phyloP scores from a whole-genome alignment of 1,140 invertebrate genomes.

The Globodera rostochiensis region DNA sequence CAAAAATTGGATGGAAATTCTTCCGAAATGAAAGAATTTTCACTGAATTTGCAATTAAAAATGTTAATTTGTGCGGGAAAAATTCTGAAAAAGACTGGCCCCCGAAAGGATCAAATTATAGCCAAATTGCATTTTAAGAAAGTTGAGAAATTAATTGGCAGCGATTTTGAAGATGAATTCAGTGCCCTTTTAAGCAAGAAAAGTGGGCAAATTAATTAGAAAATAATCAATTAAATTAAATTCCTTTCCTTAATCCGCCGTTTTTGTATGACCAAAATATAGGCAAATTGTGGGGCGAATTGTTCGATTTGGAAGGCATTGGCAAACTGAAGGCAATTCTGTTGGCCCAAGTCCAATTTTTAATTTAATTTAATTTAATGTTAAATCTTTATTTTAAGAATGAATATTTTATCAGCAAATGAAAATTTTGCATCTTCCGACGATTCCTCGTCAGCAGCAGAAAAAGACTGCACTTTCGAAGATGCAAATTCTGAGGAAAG shows the following conservation, averaged over 20 bases:
- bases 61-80: background rate
- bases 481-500: background rate
- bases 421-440: background rate
- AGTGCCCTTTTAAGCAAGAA: background rate
- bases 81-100: background rate
- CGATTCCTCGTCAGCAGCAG: background rate
- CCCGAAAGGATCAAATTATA: background rate
- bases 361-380: no score
- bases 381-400: no score
- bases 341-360: background rate
- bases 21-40: background rate
- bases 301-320: background rate
- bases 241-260: background rate
- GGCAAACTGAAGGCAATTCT: background rate
- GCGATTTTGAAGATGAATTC: background rate
- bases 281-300: no score
- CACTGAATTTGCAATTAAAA: background rate
- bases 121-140: background rate
- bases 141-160: background rate
- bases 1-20: background rate
- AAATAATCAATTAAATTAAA: no score
- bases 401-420: background rate
- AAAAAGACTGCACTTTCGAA: background rate
- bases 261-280: no score
- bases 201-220: background rate